A percentile compares a stretch with the other conserved stretches of the same genome.
phyloP scores from a whole-genome alignment of 2,888 invertebrate species.

The Drosophila aldrichi region DNA sequence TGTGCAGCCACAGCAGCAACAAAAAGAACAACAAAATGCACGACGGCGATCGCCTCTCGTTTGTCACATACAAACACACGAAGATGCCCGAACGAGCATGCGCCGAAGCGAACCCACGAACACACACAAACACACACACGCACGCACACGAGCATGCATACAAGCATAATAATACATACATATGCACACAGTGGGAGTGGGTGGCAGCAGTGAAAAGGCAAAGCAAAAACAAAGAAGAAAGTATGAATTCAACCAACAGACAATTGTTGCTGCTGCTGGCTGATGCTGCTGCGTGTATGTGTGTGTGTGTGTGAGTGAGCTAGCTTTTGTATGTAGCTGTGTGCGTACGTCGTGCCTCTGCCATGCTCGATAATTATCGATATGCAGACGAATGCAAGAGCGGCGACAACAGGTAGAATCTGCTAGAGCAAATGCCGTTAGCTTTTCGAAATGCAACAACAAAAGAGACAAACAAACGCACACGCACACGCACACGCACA shows the following conservation, averaged over 20 bases:
- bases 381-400: slow-evolving; percentile 53
- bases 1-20: slow-evolving; percentile 50
- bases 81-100: slow-evolving; percentile 47
- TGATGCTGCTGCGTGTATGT: slow-evolving; percentile 25
- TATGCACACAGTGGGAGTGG: slow-evolving; percentile 57
- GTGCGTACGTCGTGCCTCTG: slow-evolving; percentile 9
- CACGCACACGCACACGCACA: slow-evolving; percentile 13
- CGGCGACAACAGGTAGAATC: slow-evolving; percentile 54
- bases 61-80: slow-evolving; percentile 39
- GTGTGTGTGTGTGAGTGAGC: slow-evolving; percentile 24
- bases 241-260: slow-evolving; percentile 64
- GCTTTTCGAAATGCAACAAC: slow-evolving; percentile 57
- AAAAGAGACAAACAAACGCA: slow-evolving; percentile 18
- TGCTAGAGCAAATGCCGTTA: slow-evolving; percentile 58
- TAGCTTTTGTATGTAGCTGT: slow-evolving; percentile 21
- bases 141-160: slow-evolving; percentile 24
- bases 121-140: slow-evolving; percentile 17
- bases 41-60: slow-evolving; percentile 63
- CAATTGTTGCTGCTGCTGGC: slow-evolving; percentile 34
- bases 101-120: slow-evolving; percentile 25
- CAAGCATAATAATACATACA: slow-evolving; percentile 20
- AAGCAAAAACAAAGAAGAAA: slow-evolving; percentile 57
- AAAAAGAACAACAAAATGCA: slow-evolving; percentile 45
- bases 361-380: slow-evolving; percentile 56
- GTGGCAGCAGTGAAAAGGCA: slow-evolving; percentile 50